Evolutionary conservation across 2,888 invertebrate species (phyloP), one percentile per base, ranked within the genome.

Genomic region (Conistra vaccinii): DNA sequence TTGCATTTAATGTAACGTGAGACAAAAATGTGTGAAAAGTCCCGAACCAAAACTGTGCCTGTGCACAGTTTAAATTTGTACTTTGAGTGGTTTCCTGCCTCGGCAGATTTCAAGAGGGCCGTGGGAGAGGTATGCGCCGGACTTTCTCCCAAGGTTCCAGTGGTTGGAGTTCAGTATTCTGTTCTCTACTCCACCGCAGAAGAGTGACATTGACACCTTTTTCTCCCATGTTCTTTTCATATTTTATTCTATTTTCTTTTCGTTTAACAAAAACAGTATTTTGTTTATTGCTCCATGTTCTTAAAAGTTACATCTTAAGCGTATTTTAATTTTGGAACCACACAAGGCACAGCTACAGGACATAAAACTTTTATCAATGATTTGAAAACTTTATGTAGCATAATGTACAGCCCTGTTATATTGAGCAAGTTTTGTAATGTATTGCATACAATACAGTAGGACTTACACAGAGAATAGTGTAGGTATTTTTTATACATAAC

Each of bases 141-240:
- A 87, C 87, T 84, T 6, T 93, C 94, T 94, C 87, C 90, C 88
- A 75, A 32, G 67, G 68, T 76, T 78, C 84, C 78, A 69, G 63
- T 87, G 90, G 86, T 90, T 86, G 87, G 94, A 95, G 95, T 94
- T 93, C 95, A 95, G 94, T 90, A 70, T 91, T 90, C 94, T 95
- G 95, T 93, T 94, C 95, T 95, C 95, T 77, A 83, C 90, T 74
- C 84, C 91, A 94, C 95, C 93, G 95, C 57, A 92, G 94, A 89
- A 95, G 94, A 93, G 91, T 86, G 61, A 71, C 3, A 81, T 94
- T 92, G 95, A 95, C 94, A 93, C 88, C 93, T 85, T 85, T 91
- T 93, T 94, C 12, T 17, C 29, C 14, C 0, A 7, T n/a, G 12
- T 32, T n/a, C 0, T 39, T 12, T 32, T 5, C 12, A 20, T 39